Evolutionary conservation across 2,888 invertebrate species (phyloP), one percentile per base, ranked within the genome.

Genomic region (Drosophila kanekoi): DNA sequence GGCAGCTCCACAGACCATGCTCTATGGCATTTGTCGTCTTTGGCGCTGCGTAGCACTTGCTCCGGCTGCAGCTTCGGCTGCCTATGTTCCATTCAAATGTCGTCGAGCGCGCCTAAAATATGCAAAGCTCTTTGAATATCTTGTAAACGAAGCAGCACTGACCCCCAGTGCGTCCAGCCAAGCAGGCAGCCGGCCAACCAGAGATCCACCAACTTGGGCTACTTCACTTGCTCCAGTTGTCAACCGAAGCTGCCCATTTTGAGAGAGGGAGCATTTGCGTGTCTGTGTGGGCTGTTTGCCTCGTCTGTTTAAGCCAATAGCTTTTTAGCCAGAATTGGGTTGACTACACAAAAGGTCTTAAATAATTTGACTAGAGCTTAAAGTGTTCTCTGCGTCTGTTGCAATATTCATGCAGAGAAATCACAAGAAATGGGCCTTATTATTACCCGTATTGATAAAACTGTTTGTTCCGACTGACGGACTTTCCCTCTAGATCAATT

Each of bases 71-170:
- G 44, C 23, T 37, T n/a, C 18, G 14, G 38, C 47, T 41, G 56
- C 56, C 48, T 18, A 18, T 14, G 57, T 37, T 64, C 89, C 89
- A 85, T 85, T 85, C 87, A 85, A 87, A 89, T 89, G 89, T 85
- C 87, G 71, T 70, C 66, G 41, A 70, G 67, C 63, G 83, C 66
- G 70, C 66, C 83, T 85, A 77, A 85, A 87, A 87, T 89, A 89
- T 85, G 87, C 89, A 89, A 87, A 86, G 78, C 87, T 78, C 71
- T 80, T 78, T 75, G 82, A 81, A 76, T 73, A 81, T 72, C 82
- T 79, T 87, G 84, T 77, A 80, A 87, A 56, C 79, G 70, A 72
- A 62, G 80, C 87, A 62, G 80, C 87, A 77, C 73, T 89, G 86
- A 87, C 86, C 89, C 80, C 89, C 75, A 73, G 68, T 72, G 63